A percentile compares a stretch with the other conserved stretches of the same genome.
Conservation (phyloP, 2,888 invertebrate genomes). For the Drosophila affinis region DNA sequence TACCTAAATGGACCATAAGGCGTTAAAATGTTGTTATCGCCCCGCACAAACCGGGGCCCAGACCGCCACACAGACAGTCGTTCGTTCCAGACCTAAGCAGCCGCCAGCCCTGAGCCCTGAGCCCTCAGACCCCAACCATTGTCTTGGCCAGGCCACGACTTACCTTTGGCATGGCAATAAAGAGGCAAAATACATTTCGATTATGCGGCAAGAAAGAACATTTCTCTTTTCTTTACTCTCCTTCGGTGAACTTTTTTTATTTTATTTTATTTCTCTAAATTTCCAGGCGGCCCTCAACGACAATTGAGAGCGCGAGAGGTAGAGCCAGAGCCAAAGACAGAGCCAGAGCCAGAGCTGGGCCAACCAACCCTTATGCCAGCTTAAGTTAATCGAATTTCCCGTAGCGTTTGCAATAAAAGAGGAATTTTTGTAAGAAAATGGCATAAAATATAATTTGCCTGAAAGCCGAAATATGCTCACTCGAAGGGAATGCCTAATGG, state of each 20-base stretch:
- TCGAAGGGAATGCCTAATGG: slow-evolving; percentile 15
- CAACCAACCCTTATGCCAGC: slow-evolving; percentile 37
- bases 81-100: neutral
- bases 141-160: slow-evolving; percentile 15
- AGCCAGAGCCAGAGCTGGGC: neutral
- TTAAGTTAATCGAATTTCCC: slow-evolving; percentile 73
- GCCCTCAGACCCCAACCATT: slow-evolving; percentile 3
- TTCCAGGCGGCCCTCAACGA: slow-evolving; percentile 59
- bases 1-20: slow-evolving; percentile 81
- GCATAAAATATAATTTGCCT: slow-evolving; percentile 68
- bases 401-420: slow-evolving; percentile 59
- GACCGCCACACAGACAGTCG: slow-evolving; percentile 10
- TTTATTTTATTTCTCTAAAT: slow-evolving; percentile 54
- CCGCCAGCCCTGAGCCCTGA: slow-evolving; percentile 2
- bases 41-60: slow-evolving; percentile 18
- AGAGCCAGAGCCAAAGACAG: neutral
- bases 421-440: slow-evolving; percentile 42
- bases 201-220: slow-evolving; percentile 59
- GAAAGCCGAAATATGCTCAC: slow-evolving; percentile 60
- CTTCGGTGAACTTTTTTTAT: slow-evolving; percentile 36
- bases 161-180: slow-evolving; percentile 68
- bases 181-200: slow-evolving; percentile 75
- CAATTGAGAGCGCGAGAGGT: slow-evolving; percentile 56
- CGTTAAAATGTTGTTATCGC: slow-evolving; percentile 78
- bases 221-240: slow-evolving; percentile 28